phyloP scores from a whole-genome alignment of 2,888 invertebrate species.

The Drosophila robusta region DNA sequence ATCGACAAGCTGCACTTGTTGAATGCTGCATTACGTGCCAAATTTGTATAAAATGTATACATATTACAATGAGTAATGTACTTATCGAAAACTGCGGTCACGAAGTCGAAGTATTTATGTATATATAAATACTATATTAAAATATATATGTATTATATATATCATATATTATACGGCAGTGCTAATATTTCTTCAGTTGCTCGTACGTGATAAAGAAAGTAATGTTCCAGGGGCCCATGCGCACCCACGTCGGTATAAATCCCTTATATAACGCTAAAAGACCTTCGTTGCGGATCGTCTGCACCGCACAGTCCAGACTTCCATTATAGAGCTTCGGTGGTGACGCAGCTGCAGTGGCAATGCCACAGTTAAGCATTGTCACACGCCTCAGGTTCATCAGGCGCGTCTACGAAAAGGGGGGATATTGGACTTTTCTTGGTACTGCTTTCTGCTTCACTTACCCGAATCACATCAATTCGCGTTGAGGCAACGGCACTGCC shows the following conservation, averaged over 20 bases:
- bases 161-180: no score
- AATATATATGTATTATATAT: no score
- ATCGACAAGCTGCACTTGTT: not conserved
- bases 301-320: conserved; percentile 92
- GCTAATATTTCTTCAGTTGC: conserved; percentile 91
- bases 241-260: conserved; percentile 97
- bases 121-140: no score
- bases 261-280: conserved; percentile 96
- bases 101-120: no score
- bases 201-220: conserved; percentile 98
- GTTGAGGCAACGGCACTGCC: conserved; percentile 97
- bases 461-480: conserved; percentile 96
- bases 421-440: not conserved
- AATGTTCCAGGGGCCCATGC: conserved; percentile 99
- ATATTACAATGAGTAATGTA: not conserved
- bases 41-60: no score
- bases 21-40: no score
- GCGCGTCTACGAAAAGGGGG: conserved; percentile 90
- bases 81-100: not conserved
- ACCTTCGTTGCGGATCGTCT: conserved; percentile 95
- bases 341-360: conserved; percentile 82
- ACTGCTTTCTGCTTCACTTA: conserved; percentile 84
- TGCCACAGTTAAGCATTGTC: conserved; percentile 83
- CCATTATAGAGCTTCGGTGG: conserved; percentile 89
- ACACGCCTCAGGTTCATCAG: conserved; percentile 95